Base-by-base conservation (phyloP, 2,797 vertebrate genomes). In the Sphenopsis melanotis region DNA sequence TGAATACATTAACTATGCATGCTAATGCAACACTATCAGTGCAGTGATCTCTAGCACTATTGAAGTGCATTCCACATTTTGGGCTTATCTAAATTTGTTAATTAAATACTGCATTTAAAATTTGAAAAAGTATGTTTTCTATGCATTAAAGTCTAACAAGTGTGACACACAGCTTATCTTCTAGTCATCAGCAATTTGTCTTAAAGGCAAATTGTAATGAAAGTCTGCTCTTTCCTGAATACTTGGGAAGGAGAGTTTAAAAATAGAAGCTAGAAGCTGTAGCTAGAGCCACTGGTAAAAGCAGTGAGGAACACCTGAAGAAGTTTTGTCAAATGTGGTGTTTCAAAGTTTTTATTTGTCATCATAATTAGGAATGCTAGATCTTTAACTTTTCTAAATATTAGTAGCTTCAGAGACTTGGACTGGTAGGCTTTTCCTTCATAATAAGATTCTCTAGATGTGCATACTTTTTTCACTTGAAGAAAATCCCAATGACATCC, bases 1-100 rank as follows among this genome's bases (percentile, higher is more conserved):
- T 39, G 76, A 57, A 52, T 47, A 56, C 37, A 65, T 87, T 79
- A 88, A 52, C 46, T 76, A 0, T 37, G 59, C 34, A 22, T 70
- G 47, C 82, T 56, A 72, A 41, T 78, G 56, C 83, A 87, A 8
- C 3, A 7, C 17, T 85, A 83, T 95, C 64, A 64, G 63, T 89
- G 39, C 46, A 63, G 52, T 78, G n/a, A 94, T 89, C 80, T 94
- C 76, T 61, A 44, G n/a, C 50, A 63, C 26, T 83, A 93, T 75
- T 96, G 74, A 94, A 95, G 49, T 91, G 66, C 49, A 49, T 95
- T 93, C 32, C 47, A 78, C 36, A 80, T 86, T 87, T 92, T 70
- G 19, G 76, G 53, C 79, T 96, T 95, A 94, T 92, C 80, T 94
- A 66, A 91, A 96, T 95, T 85, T 93, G 30, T 87, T 97, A 96